Base-by-base conservation (phyloP, 1,140 invertebrate genomes). In the Drosophila kohkoa region DNA sequence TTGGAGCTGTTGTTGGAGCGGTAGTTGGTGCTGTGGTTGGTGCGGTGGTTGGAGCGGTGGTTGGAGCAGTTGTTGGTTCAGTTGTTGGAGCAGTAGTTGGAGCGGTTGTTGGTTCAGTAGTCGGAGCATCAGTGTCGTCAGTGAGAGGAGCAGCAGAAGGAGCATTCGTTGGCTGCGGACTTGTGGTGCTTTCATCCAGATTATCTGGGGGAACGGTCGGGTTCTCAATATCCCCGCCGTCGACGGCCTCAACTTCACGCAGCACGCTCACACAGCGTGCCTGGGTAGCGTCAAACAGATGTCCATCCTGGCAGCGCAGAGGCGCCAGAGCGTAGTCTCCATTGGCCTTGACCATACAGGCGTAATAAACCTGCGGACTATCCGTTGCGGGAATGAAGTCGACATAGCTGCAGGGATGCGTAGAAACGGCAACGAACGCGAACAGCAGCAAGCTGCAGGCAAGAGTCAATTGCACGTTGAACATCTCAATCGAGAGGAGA, bases 191-290 rank as follows among this genome's bases (percentile, higher is more conserved):
- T 0, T 71, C 77, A 49, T 83, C 69, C 6, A 68, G 5, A 32
- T 73, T 76, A 13, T 6, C 25, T 11, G 82, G 78, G 7, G 85
- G 85, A 63, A 85, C 41, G 10, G 85, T 89, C 0, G 85, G 85
- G 13, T 85, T 89, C 60, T 85, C 86, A 51, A 89, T 89, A n/a
- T 89, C 83, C 20, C 81, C 48, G 46, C 71, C 57, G 0, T 85
- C 81, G n/a, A 54, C 54, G 32, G 70, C 6, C 28, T 13, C 5
- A 6, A 16, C 32, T 13, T 67, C 13, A 2, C 16, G 20, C 20
- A 8, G 10, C 15, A 13, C 3, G 1, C 32, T 6, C 2, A 69
- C 16, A 51, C 89, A 89, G n/a, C 62, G 55, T 10, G 46, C 73
- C 5, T 16, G n/a, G 2, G 48, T 11, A 8, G 46, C n/a, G 20